Base-by-base conservation (phyloP, 2,113 vertebrate species). In the Galeopterus variegatus region DNA sequence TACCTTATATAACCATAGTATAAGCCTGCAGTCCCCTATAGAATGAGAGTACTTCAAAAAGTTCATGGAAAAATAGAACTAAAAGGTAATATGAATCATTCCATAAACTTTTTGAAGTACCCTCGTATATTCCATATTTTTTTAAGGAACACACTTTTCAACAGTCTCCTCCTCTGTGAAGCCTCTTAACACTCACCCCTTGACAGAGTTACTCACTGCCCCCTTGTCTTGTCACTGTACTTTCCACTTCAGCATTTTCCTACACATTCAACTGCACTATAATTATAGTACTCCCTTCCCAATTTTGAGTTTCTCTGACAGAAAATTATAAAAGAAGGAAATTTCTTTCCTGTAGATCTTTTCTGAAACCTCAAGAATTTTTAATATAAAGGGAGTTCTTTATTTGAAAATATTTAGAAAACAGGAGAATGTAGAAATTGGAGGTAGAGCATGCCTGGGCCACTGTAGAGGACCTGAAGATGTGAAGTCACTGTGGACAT, bases 341-440 rank as follows among this genome's bases (percentile, higher is more conserved):
- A 95, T 80, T 72, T 36, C 36, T 87, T 88, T 87, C 36, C 48
- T 87, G 13, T 70, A 17, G 72, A 81, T 87, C n/a, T 95, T 95
- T 87, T 80, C 65, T 23, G 36, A 95, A 95, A 72, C 56, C 14
- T 62, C 54, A 75, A 65, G 48, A 82, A 81, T 81, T 67, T 92
- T 88, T 36, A 41, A 28, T 24, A 56, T 75, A 92, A 62, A 77
- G 36, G 50, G 54, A 72, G 67, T 80, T 88, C 75, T 36, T 72
- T 80, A 72, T 95, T 73, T 67, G n/a, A 75, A 73, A 92, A 64
- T 50, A 92, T 75, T 72, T 56, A 81, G 75, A 18, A 73, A 75
- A 48, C 60, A n/a, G 5, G 50, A 80, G 56, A 41, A 45, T 65
- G 58, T n/a, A 88, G 82, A 62, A 81, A 75, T 50, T 64, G 17